A percentile compares a stretch with the other conserved stretches of the same genome.
Conservation (phyloP, 2,888 invertebrate genomes). For the Microctonus hyperodae region DNA sequence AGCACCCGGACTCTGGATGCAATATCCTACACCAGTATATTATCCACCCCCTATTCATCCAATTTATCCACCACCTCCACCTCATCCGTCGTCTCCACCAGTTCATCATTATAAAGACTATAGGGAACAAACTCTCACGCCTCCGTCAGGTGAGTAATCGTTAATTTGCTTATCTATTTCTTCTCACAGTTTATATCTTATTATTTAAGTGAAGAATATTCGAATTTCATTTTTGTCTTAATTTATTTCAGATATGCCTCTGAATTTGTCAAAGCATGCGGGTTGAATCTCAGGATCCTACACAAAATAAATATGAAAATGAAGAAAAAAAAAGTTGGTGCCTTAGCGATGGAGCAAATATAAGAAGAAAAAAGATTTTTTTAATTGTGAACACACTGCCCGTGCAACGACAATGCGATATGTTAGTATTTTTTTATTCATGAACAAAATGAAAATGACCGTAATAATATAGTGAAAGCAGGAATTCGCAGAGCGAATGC, state of each 20-base stretch:
- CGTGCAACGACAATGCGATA: conserved; percentile 62
- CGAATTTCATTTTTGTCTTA: conserved; percentile 36
- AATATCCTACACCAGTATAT: conserved; percentile 64
- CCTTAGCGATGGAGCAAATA: conserved; percentile 43
- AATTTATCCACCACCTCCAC: conserved; percentile 60
- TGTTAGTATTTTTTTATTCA: conserved; percentile 55
- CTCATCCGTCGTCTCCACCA: conserved; percentile 58
- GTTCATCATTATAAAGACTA: conserved; percentile 62
- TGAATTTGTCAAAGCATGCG: conserved; percentile 87
- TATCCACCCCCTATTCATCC: conserved; percentile 61
- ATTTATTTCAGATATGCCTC: conserved; percentile 85
- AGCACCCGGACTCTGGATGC: conserved; percentile 65
- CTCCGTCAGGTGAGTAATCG: conserved; percentile 57
- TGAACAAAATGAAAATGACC: conserved; percentile 19
- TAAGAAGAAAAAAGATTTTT: conserved; percentile 42
- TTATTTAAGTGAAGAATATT: conserved; percentile 23
- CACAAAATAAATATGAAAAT: conserved; percentile 37
- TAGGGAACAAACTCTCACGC: conserved; percentile 62
- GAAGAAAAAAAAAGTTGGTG: conserved; percentile 44
- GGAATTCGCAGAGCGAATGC: conserved; percentile 37
- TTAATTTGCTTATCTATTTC: conserved; percentile 14
- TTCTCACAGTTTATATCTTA: not conserved
- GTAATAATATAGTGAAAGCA: conserved; percentile 13
- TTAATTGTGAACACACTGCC: conserved; percentile 58
- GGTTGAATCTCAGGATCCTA: conserved; percentile 65